Percentiles rank a stretch among this genome's conserved stretches.
Conservation (phyloP, 2,797 vertebrate species). For the Emys orbicularis region DNA sequence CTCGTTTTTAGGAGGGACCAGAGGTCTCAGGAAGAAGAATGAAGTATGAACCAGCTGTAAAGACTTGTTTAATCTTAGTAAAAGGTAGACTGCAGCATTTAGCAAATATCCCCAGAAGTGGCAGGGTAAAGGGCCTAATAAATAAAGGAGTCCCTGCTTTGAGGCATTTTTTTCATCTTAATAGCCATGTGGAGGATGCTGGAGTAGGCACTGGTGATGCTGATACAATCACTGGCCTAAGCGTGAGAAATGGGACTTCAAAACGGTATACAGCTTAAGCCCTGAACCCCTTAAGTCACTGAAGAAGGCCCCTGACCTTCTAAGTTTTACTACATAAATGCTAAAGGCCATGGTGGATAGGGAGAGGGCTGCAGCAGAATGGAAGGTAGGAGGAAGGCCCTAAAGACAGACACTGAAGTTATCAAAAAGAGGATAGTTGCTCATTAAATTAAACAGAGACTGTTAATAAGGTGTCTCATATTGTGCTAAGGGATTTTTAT, state of each 20-base stretch:
- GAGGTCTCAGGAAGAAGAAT: background rate
- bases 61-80: background rate
- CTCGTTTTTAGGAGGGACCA: background rate
- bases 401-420: background rate
- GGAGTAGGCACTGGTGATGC: slow-evolving; percentile 29
- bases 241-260: background rate
- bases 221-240: slow-evolving; percentile 15
- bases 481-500: background rate
- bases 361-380: background rate
- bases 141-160: slow-evolving; percentile 26
- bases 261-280: background rate
- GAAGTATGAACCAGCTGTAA: background rate
- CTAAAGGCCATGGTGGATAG: background rate
- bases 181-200: slow-evolving; percentile 9
- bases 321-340: slow-evolving; percentile 7
- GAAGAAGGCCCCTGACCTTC: slow-evolving; percentile 25
- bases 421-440: background rate
- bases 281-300: background rate
- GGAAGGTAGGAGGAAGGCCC: background rate
- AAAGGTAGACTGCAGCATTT: slow-evolving; percentile 12
- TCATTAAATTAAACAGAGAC: background rate
- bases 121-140: background rate
- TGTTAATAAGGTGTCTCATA: background rate
- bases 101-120: slow-evolving; percentile 40
- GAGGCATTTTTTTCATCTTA: slow-evolving; percentile 43